Base-by-base conservation (phyloP, 1,140 invertebrate genomes). In the Neodiprion lecontei region DNA sequence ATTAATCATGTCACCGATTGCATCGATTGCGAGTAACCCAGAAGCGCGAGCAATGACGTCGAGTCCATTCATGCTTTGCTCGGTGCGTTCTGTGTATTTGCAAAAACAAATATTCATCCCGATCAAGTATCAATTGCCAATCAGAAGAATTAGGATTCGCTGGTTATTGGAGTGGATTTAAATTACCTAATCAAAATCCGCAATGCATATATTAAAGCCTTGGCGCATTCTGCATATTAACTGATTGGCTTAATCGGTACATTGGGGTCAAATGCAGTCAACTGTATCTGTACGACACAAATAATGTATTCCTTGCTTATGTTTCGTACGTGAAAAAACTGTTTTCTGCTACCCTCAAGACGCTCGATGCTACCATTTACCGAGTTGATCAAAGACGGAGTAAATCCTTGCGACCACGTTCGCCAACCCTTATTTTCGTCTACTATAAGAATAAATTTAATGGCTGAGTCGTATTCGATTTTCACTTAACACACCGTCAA, bases 261-360 rank as follows among this genome's bases (percentile, higher is more conserved):
- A 84, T 84, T 83, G 82, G 81, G 83, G 83, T 84, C 79, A 84
- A 84, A 82, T 80, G 71, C 79, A 79, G 77, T 83, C 82, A 82
- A 83, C 76, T 77, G 79, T 81, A 7, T 40, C 53, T 61, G 53
- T 61, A 61, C 53, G 53, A 5, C 11, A 61, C 53, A 61, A 14
- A 17, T 9, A 61, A 61, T 9, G 5, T 40, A 3, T 40, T 40
- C 28, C 28, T 40, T 40, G 28, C 28, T 1, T 40, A 40, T 40
- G 28, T 40, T 40, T 40, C 28, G 28, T 40, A 40, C 17, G 17
- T 21, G 17, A 21, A 21, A 21, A 21, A 21, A 21, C 17, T 21
- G 17, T 0, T 21, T 21, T 21, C 17, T 21, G 17, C 17, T 21
- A 21, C 28, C 28, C 28, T 40, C 5, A 3, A 2, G 28, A 40